Evolutionary conservation across 2,888 invertebrate species (phyloP).

Genomic region (Oscheius sp.): DNA sequence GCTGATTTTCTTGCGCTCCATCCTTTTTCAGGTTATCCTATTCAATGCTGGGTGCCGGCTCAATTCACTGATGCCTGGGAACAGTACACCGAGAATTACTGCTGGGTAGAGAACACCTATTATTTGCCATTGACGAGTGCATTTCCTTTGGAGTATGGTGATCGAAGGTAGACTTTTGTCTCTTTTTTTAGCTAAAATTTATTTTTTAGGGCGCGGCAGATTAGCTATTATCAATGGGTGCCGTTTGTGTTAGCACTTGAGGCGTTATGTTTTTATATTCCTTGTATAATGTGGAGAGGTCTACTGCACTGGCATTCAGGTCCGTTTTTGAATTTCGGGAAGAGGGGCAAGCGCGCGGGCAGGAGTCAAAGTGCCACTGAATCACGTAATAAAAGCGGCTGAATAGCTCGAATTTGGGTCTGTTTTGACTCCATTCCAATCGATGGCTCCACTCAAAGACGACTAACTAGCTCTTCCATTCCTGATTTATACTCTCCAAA

Average conservation of each 20-base stretch:
- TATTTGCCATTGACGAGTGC: slow-evolving; percentile 73
- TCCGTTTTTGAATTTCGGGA: slow-evolving; percentile 12
- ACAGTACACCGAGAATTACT: slow-evolving; percentile 74
- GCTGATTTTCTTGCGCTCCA: too few relatives aligned
- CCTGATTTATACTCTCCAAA: neutral
- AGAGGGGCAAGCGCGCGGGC: neutral
- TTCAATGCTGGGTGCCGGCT: slow-evolving; percentile 73
- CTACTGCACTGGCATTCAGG: slow-evolving; percentile 72
- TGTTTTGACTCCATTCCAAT: slow-evolving; percentile 15
- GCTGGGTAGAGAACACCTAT: slow-evolving; percentile 75
- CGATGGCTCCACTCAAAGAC: slow-evolving; percentile 19
- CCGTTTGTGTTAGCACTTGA: slow-evolving; percentile 74
- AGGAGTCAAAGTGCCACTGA: slow-evolving; percentile 15
- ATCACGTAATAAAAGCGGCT: slow-evolving; percentile 17
- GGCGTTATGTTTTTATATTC: slow-evolving; percentile 74
- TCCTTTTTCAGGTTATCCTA: slow-evolving; percentile 70
- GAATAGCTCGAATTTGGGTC: slow-evolving; percentile 29
- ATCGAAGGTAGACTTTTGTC: slow-evolving; percentile 66
- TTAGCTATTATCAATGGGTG: slow-evolving; percentile 71
- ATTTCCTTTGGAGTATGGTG: slow-evolving; percentile 69
- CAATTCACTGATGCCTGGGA: slow-evolving; percentile 74
- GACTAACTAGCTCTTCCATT: slow-evolving; percentile 24
- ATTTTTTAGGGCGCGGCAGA: slow-evolving; percentile 65
- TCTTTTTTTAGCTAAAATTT: neutral
- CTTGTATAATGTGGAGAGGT: slow-evolving; percentile 74